phyloP scores from a whole-genome alignment of 2,888 invertebrate species.

The Cryptocephalus moraei region DNA sequence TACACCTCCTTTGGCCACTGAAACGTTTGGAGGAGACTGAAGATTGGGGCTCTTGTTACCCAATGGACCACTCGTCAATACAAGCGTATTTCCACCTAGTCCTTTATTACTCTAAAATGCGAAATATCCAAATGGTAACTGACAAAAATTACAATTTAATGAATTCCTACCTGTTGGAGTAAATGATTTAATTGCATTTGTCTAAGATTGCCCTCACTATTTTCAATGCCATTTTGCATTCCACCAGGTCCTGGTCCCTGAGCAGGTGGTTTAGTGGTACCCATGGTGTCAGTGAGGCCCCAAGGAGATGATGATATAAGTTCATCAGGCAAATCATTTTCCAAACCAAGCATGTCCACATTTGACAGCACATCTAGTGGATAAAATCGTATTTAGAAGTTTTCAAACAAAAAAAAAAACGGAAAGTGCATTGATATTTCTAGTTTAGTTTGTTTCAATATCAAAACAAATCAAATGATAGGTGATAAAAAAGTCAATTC shows the following conservation, averaged over 20 bases:
- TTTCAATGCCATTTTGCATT: constrained; percentile 64
- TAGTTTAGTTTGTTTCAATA: too few species aligned
- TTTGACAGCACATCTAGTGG: constrained; percentile 65
- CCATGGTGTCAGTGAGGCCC: constrained; percentile 42
- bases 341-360: constrained; percentile 79
- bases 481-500: too few species aligned
- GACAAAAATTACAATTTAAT: neutral
- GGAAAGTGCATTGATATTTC: neutral
- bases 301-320: constrained; percentile 65
- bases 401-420: constrained; percentile 3
- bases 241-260: constrained; percentile 74
- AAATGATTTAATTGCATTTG: constrained; percentile 57
- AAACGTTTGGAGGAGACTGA: constrained; percentile 77
- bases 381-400: constrained; percentile 27
- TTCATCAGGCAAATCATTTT: constrained; percentile 87
- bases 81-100: constrained; percentile 59
- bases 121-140: neutral
- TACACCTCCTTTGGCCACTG: constrained; percentile 53
- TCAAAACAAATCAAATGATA: too few species aligned
- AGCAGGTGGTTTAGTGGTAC: constrained; percentile 61
- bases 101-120: constrained; percentile 58
- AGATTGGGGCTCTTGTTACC: constrained; percentile 76
- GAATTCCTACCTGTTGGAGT: constrained; percentile 43
- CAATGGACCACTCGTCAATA: constrained; percentile 63
- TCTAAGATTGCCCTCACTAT: constrained; percentile 40